Evolutionary conservation across 2,888 invertebrate species (phyloP), one percentile per base, ranked within the genome.

Genomic region (Apoderus coryli): DNA sequence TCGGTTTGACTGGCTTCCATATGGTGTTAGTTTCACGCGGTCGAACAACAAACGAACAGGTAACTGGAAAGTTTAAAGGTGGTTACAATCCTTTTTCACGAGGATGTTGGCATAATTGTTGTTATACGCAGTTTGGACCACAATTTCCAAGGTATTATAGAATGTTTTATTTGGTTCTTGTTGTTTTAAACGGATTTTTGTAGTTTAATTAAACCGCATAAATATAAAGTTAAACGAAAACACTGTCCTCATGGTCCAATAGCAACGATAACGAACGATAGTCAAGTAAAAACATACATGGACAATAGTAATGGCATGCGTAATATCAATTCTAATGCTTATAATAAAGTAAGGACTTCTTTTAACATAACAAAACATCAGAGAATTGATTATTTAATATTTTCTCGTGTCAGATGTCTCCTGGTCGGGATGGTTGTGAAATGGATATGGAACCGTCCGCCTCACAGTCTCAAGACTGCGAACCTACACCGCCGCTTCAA

Each of bases 1-100:
- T 92, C 60, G 98, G 96, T 44, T 67, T 98, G 53, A 95, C 96
- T 37, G 89, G 89, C 38, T 99, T 99, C 65, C 98, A 98, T 61
- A 79, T 95, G 68, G 84, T 96, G 49, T 70, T 98, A 44, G 93
- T 99, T 31, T 82, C 90, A 14, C 67, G 95, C 38, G 98, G 96
- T 22, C 72, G 96, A 42, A 98, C 98, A 33, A 98, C 98, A 42
- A 99, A 98, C 63, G 98, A 99, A 64, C 98, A 99, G 69, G 96
- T 98, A 38, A 98, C 98, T 10, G 95, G 95, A 34, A 96, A 96
- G 66, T 98, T 96, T 66, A 88, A 92, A 53, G 92, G 92, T 32
- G 96, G 93, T 22, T 92, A 88, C 61, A 98, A 98, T 69, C 98
- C 98, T 31, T 98, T 96, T 65, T 92, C 90, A 3, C 70, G 78